A percentile compares a stretch with the other conserved stretches of the same genome.
These are phyloP conservation scores for Parotocinclus haroldoi DNA, from an alignment of 2,797 vertebrate genomes.

Conservation along the genomic window DNA sequence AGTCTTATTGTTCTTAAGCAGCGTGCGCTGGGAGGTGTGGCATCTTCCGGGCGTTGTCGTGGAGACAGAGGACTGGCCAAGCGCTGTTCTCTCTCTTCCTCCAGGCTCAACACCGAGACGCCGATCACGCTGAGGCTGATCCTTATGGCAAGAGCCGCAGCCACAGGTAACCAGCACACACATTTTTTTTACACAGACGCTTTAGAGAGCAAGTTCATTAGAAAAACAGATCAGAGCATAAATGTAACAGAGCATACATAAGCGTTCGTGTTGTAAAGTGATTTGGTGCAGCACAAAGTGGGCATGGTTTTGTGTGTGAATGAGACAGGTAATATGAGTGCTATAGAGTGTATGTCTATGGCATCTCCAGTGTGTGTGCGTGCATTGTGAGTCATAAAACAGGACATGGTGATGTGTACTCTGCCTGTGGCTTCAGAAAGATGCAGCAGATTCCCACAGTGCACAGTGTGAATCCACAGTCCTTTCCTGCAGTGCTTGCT, in stretches of 20 bases:
- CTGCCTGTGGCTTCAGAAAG: constrained; percentile 38
- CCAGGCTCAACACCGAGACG: constrained; percentile 47
- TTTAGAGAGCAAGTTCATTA: neutral
- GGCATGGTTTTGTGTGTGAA: neutral
- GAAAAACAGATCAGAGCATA: neutral
- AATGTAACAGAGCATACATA: neutral
- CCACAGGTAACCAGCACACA: constrained; percentile 49
- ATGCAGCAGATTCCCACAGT: constrained; percentile 39
- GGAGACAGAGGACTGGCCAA: constrained; percentile 53
- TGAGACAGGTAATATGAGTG: constrained; percentile 3
- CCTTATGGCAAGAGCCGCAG: constrained; percentile 56
- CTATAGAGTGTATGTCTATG: constrained; percentile 19
- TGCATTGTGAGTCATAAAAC: constrained; percentile 50
- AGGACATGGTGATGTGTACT: constrained; percentile 48
- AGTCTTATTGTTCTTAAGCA: constrained; percentile 56
- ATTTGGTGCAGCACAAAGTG: constrained; percentile 5
- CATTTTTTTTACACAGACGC: neutral
- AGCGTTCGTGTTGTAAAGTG: constrained; percentile 22
- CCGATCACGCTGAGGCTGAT: constrained; percentile 46
- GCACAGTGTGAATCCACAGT: constrained; percentile 22
- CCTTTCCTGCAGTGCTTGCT: constrained; percentile 33
- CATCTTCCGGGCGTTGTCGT: constrained; percentile 56
- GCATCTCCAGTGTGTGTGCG: constrained; percentile 36
- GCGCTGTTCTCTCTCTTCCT: constrained; percentile 45
- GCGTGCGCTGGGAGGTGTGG: constrained; percentile 52